phyloP scores from a whole-genome alignment of 2,797 vertebrate species.

The Valencia hispanica region DNA sequence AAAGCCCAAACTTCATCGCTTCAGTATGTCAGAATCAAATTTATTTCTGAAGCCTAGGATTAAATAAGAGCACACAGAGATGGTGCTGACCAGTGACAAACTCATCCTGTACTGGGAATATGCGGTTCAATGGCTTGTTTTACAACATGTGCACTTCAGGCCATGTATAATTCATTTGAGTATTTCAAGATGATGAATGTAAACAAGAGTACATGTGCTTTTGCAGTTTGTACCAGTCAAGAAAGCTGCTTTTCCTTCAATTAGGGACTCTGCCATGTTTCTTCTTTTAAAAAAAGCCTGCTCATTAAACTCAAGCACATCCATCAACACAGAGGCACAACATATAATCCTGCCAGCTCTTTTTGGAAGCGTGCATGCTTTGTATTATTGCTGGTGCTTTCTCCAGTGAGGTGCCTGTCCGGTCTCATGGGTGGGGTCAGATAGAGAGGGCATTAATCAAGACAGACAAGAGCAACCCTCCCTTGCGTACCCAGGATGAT shows the following conservation, averaged over 20 bases:
- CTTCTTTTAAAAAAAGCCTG: background rate
- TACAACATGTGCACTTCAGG: conserved; percentile 59
- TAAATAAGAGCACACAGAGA: conserved; percentile 55
- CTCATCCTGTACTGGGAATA: conserved; percentile 39
- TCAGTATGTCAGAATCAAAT: conserved; percentile 49
- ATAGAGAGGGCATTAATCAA: conserved; percentile 75
- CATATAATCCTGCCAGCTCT: conserved; percentile 7
- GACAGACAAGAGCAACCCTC: conserved; percentile 64
- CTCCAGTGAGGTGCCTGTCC: conserved; percentile 48
- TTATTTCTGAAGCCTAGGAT: conserved; percentile 57
- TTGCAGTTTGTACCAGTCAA: conserved; percentile 15
- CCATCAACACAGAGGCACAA: background rate
- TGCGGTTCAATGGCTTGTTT: conserved; percentile 16
- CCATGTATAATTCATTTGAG: conserved; percentile 67
- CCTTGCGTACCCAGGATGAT: conserved; percentile 52
- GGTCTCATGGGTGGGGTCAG: conserved; percentile 68
- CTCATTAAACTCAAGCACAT: conserved; percentile 52
- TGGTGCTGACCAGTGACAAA: conserved; percentile 55
- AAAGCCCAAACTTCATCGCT: conserved; percentile 30
- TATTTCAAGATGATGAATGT: conserved; percentile 46
- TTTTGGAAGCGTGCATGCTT: conserved; percentile 26
- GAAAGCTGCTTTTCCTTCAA: conserved; percentile 36
- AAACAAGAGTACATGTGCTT: conserved; percentile 17
- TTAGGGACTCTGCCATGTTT: conserved; percentile 19
- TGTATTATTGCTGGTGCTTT: conserved; percentile 49